Evolutionary conservation across 2,888 invertebrate genomes (phyloP), one percentile per base, ranked within the genome.

Genomic region (Caenorhabditis becei): DNA sequence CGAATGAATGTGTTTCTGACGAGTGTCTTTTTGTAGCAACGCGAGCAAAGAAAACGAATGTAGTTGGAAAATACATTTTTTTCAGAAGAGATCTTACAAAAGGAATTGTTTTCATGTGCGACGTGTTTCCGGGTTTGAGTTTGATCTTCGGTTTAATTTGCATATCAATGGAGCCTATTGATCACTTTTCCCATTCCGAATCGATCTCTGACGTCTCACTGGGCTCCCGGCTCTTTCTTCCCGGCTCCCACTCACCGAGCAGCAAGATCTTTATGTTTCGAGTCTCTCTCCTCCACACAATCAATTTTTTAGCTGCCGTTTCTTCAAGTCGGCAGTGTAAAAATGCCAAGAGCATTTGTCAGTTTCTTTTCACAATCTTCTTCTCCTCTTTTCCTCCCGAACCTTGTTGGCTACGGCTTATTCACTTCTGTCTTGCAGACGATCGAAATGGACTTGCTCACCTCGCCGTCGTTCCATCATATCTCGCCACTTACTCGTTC

Each of bases 401-500:
- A 20, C 41, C 20, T 65, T 69, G 47, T 24, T 28, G 14, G 35
- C 35, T 7, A 24, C 11, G 11, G 35, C 14, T 41, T 41, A 11
- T 41, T 23, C 56, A 2, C 18, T 62, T 54, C 51, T 16, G 58
- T 49, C 59, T 75, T 75, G 41, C 72, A 79, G 72, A 79, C 79
- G 79, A 79, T 72, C 77, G 78, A 74, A 59, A 83, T 83, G 83
- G 85, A 85, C 16, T 63, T 83, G 69, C 79, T 83, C 51, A 83
- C 85, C 10, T 87, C 90, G 14, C 89, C 90, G 24, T 87, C 88
- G 51, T 89, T 86, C 79, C 90, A 90, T 72, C 86, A 88, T 75
- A 87, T 89, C 53, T 90, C 89, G 24, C 90, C 90, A 24, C 72
- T 90, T 14, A 79, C 88, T 20, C 80, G 90, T 8, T 85, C 85